Percentiles rank a stretch among this genome's conserved stretches.
Evolutionary conservation across 2,888 invertebrate genomes (phyloP).

Genomic region (Aethes cnicana): DNA sequence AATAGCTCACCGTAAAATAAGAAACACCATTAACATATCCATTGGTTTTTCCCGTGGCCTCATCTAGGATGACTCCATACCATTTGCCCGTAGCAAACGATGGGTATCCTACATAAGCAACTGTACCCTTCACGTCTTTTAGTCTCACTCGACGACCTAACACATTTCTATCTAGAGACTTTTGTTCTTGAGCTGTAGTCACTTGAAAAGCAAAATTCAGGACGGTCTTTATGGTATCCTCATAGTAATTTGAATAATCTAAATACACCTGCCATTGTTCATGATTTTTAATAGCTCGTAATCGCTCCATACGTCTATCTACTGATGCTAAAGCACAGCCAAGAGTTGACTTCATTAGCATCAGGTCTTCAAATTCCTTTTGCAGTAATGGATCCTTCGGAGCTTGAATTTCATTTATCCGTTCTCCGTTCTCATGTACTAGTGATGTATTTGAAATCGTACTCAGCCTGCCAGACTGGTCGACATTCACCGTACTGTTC

Average conservation of each 20-base stretch:
- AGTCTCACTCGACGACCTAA: conserved; percentile 93
- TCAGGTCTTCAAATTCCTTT: background rate
- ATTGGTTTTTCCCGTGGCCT: conserved; percentile 98
- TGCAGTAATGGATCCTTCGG: background rate
- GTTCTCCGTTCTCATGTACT: no score
- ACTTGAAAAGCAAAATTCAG: conserved; percentile 8
- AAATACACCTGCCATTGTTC: background rate
- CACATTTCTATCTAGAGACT: no score
- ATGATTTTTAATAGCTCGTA: conserved; percentile 1
- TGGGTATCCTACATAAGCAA: conserved; percentile 96
- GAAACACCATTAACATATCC: conserved; percentile 96
- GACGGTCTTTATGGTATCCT: background rate
- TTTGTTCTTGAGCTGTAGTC: background rate
- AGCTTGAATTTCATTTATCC: no score
- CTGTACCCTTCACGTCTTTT: conserved; percentile 90
- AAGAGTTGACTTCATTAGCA: conserved; percentile 3
- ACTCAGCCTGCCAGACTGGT: no score
- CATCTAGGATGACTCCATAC: conserved; percentile 97
- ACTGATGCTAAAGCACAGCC: conserved; percentile 7
- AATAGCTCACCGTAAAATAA: conserved; percentile 91
- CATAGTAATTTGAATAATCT: background rate
- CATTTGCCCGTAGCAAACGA: conserved; percentile 96
- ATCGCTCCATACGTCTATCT: background rate
- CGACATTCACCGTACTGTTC: no score
- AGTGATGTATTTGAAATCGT: no score